Base-by-base conservation (phyloP, 2,797 vertebrate species). In the Molossus alvarezi region DNA sequence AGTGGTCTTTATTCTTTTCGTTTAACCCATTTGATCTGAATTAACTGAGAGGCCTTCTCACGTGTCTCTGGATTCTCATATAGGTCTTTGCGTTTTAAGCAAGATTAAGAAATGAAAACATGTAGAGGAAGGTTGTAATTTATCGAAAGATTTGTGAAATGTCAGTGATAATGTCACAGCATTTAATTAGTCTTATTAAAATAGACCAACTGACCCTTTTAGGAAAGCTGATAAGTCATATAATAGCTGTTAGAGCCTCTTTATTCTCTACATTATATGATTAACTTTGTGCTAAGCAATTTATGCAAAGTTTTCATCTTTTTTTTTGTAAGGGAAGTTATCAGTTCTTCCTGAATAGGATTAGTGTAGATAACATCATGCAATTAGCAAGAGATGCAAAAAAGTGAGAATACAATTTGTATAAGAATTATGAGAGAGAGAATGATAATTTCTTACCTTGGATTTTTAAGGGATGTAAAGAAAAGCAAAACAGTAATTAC, bases 241-340 rank as follows among this genome's bases (percentile, higher is more conserved):
- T 98, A 98, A 99, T 99, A 98, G 99, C 98, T 98, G 97, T 99
- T 99, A 99, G 98, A 99, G 99, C 98, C 98, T 98, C 98, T 99
- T 99, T 99, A 98, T 98, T 98, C 98, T 98, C 97, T 95, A 96
- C 97, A 98, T 98, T 98, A 98, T 98, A 98, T 98, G 99, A 99
- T 99, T 99, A 99, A 99, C 99, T 99, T 99, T 99, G 99, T 99
- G 98, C 99, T 99, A 98, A 99, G 99, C 99, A 99, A 99, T 99
- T 99, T 99, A 99, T 99, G 99, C 99, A 98, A 98, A 98, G 96
- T 99, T 98, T 98, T 98, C 97, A 25, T 90, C 64, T 62, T 83
- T 95, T 98, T 98, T 98, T 98, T 98, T 95, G 97, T 98, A 98
- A 98, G 98, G 98, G 98, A 98, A 98, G 98, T 99, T 99, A 99